Evolutionary conservation across 1,140 invertebrate genomes (phyloP).

Genomic region (Euglossa dilemma): DNA sequence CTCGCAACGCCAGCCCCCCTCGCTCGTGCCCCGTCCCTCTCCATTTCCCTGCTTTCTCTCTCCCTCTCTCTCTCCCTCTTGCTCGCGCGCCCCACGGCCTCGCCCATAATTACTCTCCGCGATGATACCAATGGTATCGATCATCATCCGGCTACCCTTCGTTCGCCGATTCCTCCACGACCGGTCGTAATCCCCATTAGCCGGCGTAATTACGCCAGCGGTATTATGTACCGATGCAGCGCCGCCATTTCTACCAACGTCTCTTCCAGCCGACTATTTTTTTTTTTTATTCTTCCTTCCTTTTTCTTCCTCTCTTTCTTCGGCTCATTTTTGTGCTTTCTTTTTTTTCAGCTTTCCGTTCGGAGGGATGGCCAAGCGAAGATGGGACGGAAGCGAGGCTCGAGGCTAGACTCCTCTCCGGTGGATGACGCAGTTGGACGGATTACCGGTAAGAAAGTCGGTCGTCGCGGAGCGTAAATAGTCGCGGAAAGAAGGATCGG

Average conservation of each 20-base stretch:
- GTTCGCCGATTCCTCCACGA: slow-evolving; percentile 58
- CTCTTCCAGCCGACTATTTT: neutral
- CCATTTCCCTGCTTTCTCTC: too few species aligned
- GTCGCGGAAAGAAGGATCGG: too few species aligned
- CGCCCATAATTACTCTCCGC: slow-evolving; percentile 73
- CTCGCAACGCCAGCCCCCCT: slow-evolving; percentile 52
- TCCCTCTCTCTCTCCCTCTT: slow-evolving; percentile 26
- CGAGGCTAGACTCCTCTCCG: too few species aligned
- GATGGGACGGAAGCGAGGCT: neutral
- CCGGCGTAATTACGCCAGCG: slow-evolving; percentile 56
- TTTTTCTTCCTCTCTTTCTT: neutral
- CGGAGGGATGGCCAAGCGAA: too few species aligned
- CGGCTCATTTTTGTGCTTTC: too few species aligned
- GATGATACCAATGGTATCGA: slow-evolving; percentile 72
- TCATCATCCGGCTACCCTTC: slow-evolving; percentile 63
- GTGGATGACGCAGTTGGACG: too few species aligned
- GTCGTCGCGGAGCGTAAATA: too few species aligned
- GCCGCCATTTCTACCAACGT: slow-evolving; percentile 32
- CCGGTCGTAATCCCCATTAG: slow-evolving; percentile 62
- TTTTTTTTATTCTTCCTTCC: neutral
- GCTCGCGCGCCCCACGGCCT: neutral
- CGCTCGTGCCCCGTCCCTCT: neutral
- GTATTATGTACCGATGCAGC: slow-evolving; percentile 47
- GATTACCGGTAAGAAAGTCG: too few species aligned
- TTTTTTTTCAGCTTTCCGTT: neutral